Conservation (phyloP, 2,797 vertebrate species). For the Phalanger gymnotis region DNA sequence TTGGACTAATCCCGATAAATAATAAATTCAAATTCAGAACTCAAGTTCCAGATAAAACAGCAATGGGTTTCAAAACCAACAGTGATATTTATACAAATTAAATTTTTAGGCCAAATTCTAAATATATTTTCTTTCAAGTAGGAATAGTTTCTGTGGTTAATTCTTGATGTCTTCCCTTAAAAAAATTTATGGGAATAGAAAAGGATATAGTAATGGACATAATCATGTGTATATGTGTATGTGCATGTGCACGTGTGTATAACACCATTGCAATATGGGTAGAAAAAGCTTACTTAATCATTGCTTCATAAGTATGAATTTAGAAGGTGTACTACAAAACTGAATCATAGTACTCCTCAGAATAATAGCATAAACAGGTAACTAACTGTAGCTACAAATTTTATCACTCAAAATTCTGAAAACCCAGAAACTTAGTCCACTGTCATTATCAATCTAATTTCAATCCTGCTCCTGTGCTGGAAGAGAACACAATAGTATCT, state of each 20-base stretch:
- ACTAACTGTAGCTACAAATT: background rate
- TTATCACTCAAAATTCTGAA: constrained; percentile 7
- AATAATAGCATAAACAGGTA: background rate
- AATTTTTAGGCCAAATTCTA: constrained; percentile 10
- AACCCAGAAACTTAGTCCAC: constrained; percentile 8
- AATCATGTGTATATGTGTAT: background rate
- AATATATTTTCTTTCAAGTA: constrained; percentile 30
- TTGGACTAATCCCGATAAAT: constrained; percentile 15
- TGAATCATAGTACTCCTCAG: background rate
- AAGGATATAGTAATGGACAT: background rate
- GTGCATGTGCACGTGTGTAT: no score
- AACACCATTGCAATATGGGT: background rate
- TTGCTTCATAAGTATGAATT: constrained; percentile 37
- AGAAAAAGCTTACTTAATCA: constrained; percentile 9
- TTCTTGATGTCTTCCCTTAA: constrained; percentile 34
- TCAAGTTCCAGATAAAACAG: constrained; percentile 39
- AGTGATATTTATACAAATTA: background rate
- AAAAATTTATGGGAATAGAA: background rate
- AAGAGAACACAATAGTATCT: background rate
- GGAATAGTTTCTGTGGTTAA: constrained; percentile 19
- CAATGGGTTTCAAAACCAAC: background rate
- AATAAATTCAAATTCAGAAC: constrained; percentile 37
- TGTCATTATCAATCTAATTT: background rate
- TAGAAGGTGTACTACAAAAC: constrained; percentile 36
- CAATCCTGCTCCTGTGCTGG: background rate